Evolutionary conservation across 2,797 vertebrate genomes (phyloP), one percentile per base, ranked within the genome.

Genomic region (Sebastes oblongus): DNA sequence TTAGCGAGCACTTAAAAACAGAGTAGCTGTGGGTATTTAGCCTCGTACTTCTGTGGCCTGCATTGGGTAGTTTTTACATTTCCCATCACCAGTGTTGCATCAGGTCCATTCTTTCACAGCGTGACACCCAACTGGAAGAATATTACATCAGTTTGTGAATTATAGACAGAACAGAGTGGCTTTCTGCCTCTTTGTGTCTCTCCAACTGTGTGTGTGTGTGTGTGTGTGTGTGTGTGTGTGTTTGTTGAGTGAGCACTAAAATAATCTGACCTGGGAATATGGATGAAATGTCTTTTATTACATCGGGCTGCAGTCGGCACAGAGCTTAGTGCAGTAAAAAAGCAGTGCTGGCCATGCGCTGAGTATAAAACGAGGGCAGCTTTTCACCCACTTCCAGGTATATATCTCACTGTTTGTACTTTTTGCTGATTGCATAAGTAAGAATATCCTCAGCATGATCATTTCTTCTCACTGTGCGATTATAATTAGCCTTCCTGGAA

Each of bases 1-100:
- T 93, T 90, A 91, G 79, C 74, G 2, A 58, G 64, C 85, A 88
- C 87, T 93, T 89, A 86, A 91, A 91, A 89, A 87, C 77, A 60
- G 83, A 87, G 89, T 54, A 77, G 69, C 77, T 75, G 52, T 65
- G 76, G 66, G 67, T 84, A 46, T 86, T 87, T 78, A 76, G 72
- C 77, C 81, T 81, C 71, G 62, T 76, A 39, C 59, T 84, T 85
- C 55, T 46, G 64, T 67, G 75, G 65, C 62, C 71, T 5, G 76
- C 55, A 32, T 20, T 13, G 62, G 64, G 66, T 32, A 6, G 58
- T 59, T 85, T 91, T 83, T 77, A 16, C 77, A 22, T 78, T 78
- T 66, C 24, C 72, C 54, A 66, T 87, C 83, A 70, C 46, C 36
- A 25, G 18, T 66, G 56, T 91, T 88, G 83, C 82, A 54, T 92